A percentile compares a stretch with the other conserved stretches of the same genome.
Evolutionary conservation across 2,797 vertebrate species (phyloP).

Genomic region (Sebastes variabilis): DNA sequence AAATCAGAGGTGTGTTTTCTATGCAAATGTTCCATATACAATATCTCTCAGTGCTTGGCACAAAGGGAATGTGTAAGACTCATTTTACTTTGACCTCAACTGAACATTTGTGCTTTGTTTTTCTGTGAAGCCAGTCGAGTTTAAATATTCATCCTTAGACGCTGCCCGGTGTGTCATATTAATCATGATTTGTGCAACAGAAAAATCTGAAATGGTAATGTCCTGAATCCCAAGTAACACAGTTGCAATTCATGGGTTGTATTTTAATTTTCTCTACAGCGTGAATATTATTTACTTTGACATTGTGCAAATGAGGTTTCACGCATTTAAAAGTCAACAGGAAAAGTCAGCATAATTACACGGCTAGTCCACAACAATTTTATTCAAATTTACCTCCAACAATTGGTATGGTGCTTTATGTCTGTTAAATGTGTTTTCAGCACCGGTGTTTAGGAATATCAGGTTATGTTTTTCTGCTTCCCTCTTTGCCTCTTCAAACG

Average conservation of each 20-base stretch:
- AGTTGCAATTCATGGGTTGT: slow-evolving; percentile 55
- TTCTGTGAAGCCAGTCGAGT: not conserved
- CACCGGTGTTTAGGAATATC: not conserved
- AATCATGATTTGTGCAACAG: slow-evolving; percentile 62
- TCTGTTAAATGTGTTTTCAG: slow-evolving; percentile 1
- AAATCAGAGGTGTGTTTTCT: not conserved
- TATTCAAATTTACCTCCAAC: slow-evolving; percentile 7
- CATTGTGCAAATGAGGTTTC: slow-evolving; percentile 66
- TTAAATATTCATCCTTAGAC: slow-evolving; percentile 45
- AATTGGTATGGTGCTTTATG: not conserved
- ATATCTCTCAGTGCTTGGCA: not conserved
- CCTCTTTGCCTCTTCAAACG: not conserved
- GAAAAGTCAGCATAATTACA: slow-evolving; percentile 41
- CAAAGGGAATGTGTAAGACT: not conserved
- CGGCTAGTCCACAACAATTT: slow-evolving; percentile 7
- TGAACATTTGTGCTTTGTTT: slow-evolving; percentile 13
- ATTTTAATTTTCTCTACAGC: slow-evolving; percentile 60
- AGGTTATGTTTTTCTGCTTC: not conserved
- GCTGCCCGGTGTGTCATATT: slow-evolving; percentile 42
- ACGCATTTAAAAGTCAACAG: slow-evolving; percentile 49
- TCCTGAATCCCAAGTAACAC: slow-evolving; percentile 58
- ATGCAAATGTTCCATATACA: not conserved
- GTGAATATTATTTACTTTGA: slow-evolving; percentile 70
- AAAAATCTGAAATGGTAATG: slow-evolving; percentile 67
- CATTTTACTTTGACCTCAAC: not conserved